These are phyloP conservation scores for Mallotus villosus DNA, from an alignment of 2,797 vertebrate genomes.

Conservation along the genomic window DNA sequence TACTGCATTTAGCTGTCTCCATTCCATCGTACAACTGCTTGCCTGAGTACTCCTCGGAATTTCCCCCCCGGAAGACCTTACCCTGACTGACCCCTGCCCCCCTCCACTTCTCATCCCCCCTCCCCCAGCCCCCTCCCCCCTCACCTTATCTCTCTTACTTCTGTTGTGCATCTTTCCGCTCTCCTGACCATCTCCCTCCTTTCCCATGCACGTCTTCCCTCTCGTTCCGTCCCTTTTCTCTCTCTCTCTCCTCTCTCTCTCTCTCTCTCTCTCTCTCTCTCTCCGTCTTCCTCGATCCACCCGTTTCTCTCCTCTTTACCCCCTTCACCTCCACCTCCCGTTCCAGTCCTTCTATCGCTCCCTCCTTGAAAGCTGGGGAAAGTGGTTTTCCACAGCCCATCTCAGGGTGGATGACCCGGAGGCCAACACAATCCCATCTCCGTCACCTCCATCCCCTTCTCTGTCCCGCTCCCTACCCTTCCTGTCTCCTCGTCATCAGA, in stretches of 20 bases:
- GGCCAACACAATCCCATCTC: neutral
- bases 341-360: neutral
- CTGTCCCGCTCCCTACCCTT: neutral
- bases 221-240: neutral
- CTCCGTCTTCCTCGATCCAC: neutral
- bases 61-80: constrained; percentile 7
- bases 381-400: neutral
- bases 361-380: neutral
- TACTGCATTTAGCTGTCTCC: no score
- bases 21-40: no score
- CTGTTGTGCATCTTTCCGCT: constrained; percentile 10
- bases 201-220: neutral
- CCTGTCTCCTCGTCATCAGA: neutral
- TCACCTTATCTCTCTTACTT: constrained; percentile 10
- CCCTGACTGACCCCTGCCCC: neutral
- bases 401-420: neutral
- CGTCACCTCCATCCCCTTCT: neutral
- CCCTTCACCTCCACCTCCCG: neutral
- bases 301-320: neutral
- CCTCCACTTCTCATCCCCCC: neutral
- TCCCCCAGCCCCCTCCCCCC: neutral
- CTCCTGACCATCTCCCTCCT: neutral
- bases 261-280: neutral
- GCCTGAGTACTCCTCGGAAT: neutral
- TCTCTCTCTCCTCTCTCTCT: neutral